Conservation (phyloP, 1,140 invertebrate genomes). For the Oncopeltus fasciatus region DNA sequence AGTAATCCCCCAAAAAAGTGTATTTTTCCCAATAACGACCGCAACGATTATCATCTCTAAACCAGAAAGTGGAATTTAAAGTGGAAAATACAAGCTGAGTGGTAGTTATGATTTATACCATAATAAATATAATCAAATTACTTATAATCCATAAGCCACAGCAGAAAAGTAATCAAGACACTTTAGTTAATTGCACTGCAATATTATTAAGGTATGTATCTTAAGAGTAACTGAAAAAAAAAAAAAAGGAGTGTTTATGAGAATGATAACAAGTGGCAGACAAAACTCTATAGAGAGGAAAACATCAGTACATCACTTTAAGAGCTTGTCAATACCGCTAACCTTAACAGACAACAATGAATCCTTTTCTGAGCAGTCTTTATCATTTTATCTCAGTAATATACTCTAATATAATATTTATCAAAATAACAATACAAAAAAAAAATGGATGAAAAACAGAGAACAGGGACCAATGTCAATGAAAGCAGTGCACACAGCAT, state of each 20-base stretch:
- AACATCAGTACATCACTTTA: not conserved
- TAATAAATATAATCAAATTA: slow-evolving; percentile 10
- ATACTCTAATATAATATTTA: no score
- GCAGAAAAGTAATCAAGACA: slow-evolving; percentile 21
- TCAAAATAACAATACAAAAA: not conserved
- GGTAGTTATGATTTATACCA: not conserved
- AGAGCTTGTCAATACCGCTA: not conserved
- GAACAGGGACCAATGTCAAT: not conserved
- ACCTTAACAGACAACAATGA: not conserved
- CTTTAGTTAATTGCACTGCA: slow-evolving; percentile 21
- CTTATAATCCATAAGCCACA: slow-evolving; percentile 16
- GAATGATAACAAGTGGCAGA: not conserved
- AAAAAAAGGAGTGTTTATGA: not conserved
- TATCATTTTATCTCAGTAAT: not conserved
- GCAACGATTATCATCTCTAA: no score
- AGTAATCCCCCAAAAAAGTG: no score
- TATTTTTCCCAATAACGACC: no score
- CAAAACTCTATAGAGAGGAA: not conserved
- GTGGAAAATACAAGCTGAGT: slow-evolving; percentile 5
- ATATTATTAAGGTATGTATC: not conserved
- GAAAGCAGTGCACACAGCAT: slow-evolving; percentile 5
- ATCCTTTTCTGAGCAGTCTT: not conserved
- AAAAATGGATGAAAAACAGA: not conserved
- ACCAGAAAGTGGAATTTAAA: not conserved
- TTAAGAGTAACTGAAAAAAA: slow-evolving; percentile 1